Percentiles rank a stretch among this genome's conserved stretches.
phyloP scores from a whole-genome alignment of 2,888 invertebrate genomes.

The Tiliacea aurago region DNA sequence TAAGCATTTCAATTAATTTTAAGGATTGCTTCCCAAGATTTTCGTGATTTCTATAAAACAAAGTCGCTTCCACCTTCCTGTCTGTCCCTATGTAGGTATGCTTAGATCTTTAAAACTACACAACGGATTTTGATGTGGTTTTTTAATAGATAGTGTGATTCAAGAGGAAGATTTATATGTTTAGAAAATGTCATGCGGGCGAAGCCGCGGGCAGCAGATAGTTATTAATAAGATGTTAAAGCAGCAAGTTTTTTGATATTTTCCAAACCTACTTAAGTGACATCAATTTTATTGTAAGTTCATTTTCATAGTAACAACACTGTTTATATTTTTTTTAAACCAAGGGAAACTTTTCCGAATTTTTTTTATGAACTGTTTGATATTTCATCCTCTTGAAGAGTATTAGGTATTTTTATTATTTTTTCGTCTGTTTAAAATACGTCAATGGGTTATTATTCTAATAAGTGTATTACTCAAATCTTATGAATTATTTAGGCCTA shows the following conservation, averaged over 20 bases:
- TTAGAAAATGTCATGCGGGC: too few relatives aligned
- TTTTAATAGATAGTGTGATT: too few relatives aligned
- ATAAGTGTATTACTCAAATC: not conserved
- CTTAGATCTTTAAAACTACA: too few relatives aligned
- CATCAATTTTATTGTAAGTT: not conserved
- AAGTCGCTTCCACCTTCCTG: too few relatives aligned
- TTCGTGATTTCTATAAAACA: not conserved
- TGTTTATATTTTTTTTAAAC: not conserved
- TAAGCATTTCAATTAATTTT: not conserved
- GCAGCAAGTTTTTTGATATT: not conserved
- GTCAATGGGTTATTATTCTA: not conserved
- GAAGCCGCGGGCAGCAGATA: too few relatives aligned
- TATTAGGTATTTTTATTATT: not conserved
- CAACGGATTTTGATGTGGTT: too few relatives aligned
- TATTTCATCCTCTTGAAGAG: not conserved
- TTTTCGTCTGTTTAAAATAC: not conserved
- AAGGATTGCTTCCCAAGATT: too few relatives aligned
- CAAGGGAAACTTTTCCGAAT: not conserved
- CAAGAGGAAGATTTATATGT: too few relatives aligned
- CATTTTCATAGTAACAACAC: not conserved
- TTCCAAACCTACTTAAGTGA: not conserved
- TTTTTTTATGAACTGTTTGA: too few relatives aligned
- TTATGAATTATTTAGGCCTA: slow-evolving; percentile 51
- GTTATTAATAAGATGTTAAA: too few relatives aligned
- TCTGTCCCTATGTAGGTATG: too few relatives aligned